Percentiles rank a stretch among this genome's conserved stretches.
These are phyloP conservation scores for Ornithorhynchus anatinus DNA, from an alignment of 2,113 vertebrate species.

Conservation along the genomic window DNA sequence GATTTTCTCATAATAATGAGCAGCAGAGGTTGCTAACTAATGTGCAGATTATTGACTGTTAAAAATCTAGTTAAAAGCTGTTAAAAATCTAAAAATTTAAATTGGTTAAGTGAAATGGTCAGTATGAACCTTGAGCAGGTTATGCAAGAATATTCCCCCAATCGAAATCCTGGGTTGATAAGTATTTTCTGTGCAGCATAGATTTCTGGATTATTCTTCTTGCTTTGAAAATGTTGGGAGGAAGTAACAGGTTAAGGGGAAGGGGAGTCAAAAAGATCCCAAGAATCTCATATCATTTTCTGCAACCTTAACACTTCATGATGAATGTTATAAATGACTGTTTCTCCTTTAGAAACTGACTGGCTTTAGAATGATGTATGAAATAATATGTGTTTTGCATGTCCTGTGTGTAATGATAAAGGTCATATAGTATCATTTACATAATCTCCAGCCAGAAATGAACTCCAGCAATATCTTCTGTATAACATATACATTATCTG, in stretches of 20 bases:
- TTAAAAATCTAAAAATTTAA: no score
- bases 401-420: conserved; percentile 88
- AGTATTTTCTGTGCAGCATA: not conserved
- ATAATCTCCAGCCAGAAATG: conserved; percentile 84
- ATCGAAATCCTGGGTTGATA: no score
- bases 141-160: no score
- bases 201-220: conserved; percentile 25
- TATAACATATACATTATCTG: conserved; percentile 82
- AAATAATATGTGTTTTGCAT: conserved; percentile 84
- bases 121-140: no score
- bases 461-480: conserved; percentile 77
- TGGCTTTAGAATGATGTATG: conserved; percentile 89
- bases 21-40: no score
- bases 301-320: conserved; percentile 81
- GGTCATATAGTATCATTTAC: conserved; percentile 93
- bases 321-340: conserved; percentile 86
- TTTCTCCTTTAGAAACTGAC: conserved; percentile 80
- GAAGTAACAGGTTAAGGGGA: conserved; percentile 71
- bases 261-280: conserved; percentile 63
- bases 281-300: conserved; percentile 73
- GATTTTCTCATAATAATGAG: no score
- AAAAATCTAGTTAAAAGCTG: no score
- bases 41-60: no score
- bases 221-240: conserved; percentile 19
- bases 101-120: not conserved